phyloP scores from a whole-genome alignment of 1,140 invertebrate genomes.

The Achroia grisella region DNA sequence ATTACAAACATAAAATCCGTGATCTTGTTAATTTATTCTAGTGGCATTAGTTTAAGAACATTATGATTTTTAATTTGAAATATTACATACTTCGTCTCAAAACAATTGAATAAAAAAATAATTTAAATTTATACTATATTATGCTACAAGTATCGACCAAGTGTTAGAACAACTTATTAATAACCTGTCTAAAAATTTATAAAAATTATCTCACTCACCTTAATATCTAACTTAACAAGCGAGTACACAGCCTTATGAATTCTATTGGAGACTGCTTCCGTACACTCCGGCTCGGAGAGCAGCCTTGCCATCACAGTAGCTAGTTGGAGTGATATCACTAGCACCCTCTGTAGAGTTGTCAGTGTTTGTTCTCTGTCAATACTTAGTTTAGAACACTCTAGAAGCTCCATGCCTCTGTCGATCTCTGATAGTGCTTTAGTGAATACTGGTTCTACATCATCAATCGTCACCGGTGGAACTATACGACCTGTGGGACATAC shows the following conservation, averaged over 20 bases:
- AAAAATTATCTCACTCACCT: conserved; percentile 71
- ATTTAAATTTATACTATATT: too few species aligned
- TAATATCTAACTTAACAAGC: conserved; percentile 82
- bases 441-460: conserved; percentile 88
- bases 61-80: too few species aligned
- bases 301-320: conserved; percentile 83
- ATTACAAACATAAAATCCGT: too few species aligned
- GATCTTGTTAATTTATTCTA: too few species aligned
- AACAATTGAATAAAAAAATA: too few species aligned
- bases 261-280: conserved; percentile 69
- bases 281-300: conserved; percentile 71
- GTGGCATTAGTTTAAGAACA: too few species aligned
- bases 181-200: too few species aligned
- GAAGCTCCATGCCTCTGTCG: conserved; percentile 70
- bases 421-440: conserved; percentile 84
- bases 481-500: conserved; percentile 74
- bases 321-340: conserved; percentile 90
- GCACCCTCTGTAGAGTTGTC: conserved; percentile 85
- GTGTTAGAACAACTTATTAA: too few species aligned
- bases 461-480: conserved; percentile 84
- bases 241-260: conserved; percentile 80
- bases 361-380: conserved; percentile 80
- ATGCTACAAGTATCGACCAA: too few species aligned
- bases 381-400: conserved; percentile 69
- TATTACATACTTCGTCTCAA: too few species aligned